Conservation (phyloP, 2,888 invertebrate genomes). For the Amaurobius ferox region DNA sequence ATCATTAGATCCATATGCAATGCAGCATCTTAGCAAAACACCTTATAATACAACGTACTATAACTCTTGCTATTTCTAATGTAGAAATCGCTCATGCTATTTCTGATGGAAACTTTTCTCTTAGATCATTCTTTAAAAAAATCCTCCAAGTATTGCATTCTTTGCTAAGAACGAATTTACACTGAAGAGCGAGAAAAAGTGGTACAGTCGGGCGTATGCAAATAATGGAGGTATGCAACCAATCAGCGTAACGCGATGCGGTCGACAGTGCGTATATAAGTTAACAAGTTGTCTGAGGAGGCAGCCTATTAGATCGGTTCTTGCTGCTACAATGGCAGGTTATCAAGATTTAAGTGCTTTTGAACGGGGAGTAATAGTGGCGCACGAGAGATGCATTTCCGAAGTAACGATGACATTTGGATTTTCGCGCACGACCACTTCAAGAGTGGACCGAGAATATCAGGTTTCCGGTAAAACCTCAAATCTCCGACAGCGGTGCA, state of each 20-base stretch:
- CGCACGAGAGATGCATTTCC: slow-evolving; percentile 5
- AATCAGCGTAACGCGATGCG: background rate
- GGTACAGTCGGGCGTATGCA: slow-evolving; percentile 10
- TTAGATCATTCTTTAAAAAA: too few species aligned
- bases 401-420: slow-evolving; percentile 16
- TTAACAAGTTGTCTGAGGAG: background rate
- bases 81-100: too few species aligned
- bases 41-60: too few species aligned
- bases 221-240: background rate
- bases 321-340: slow-evolving; percentile 23
- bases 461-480: slow-evolving; percentile 22
- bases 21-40: too few species aligned
- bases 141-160: too few species aligned
- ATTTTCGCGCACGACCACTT: slow-evolving; percentile 24
- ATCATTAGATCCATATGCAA: too few species aligned
- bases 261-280: too few species aligned
- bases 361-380: slow-evolving; percentile 29
- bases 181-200: slow-evolving; percentile 11
- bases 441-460: slow-evolving; percentile 25
- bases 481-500: background rate
- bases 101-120: too few species aligned
- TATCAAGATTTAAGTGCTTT: slow-evolving; percentile 15
- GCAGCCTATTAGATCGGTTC: slow-evolving; percentile 22
- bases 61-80: too few species aligned
- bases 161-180: too few species aligned